Evolutionary conservation across 2,888 invertebrate genomes (phyloP).

Genomic region (Andrena minutula): DNA sequence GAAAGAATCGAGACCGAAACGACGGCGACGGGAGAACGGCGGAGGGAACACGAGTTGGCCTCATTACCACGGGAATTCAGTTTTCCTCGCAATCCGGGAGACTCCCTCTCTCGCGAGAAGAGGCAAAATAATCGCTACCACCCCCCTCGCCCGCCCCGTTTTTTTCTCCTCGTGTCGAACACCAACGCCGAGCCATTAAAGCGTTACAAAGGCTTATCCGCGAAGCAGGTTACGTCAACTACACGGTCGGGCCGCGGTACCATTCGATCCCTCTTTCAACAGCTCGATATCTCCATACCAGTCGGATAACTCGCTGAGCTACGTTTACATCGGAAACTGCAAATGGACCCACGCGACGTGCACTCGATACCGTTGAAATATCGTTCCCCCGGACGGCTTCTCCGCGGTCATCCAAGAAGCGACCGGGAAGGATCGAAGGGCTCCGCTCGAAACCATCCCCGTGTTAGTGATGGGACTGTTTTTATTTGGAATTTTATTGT

Average conservation of each 20-base stretch:
- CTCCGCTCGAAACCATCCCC: slow-evolving; percentile 17
- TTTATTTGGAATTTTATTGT: no score
- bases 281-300: slow-evolving; percentile 49
- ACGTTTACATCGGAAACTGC: slow-evolving; percentile 60
- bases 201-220: slow-evolving; percentile 55
- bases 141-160: neutral
- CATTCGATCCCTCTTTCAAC: slow-evolving; percentile 49
- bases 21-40: neutral
- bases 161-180: slow-evolving; percentile 17
- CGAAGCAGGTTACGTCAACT: slow-evolving; percentile 36
- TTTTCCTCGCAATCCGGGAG: slow-evolving; percentile 20
- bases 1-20: slow-evolving; percentile 11
- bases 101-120: slow-evolving; percentile 10
- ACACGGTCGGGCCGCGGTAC: slow-evolving; percentile 8
- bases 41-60: neutral
- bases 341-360: slow-evolving; percentile 45
- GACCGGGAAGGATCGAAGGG: slow-evolving; percentile 23
- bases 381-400: slow-evolving; percentile 25
- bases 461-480: neutral
- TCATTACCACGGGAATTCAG: slow-evolving; percentile 23
- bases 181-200: slow-evolving; percentile 30
- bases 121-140: slow-evolving; percentile 18
- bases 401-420: slow-evolving; percentile 9
- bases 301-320: slow-evolving; percentile 49
- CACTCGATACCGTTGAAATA: slow-evolving; percentile 56